Evolutionary conservation across 2,113 vertebrate genomes (phyloP).

Genomic region (Cyprinodon variegatus): DNA sequence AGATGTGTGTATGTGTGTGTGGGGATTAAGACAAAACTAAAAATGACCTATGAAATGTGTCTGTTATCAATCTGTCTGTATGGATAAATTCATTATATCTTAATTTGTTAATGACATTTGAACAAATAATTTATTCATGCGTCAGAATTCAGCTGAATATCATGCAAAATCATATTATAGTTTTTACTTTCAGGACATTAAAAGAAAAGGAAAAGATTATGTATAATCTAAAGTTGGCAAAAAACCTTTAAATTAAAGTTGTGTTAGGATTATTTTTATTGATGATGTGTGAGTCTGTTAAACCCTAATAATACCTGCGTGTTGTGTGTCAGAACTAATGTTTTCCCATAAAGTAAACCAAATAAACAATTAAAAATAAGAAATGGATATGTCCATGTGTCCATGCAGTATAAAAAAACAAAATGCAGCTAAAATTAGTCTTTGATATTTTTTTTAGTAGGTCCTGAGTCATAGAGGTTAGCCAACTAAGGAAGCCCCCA

Average conservation of each 20-base stretch:
- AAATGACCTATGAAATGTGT: slow-evolving; percentile 49
- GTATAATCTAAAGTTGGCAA: neutral
- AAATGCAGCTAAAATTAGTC: no score
- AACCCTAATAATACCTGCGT: no score
- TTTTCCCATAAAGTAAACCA: no score
- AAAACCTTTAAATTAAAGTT: neutral
- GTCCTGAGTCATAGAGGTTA: no score
- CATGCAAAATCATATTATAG: neutral
- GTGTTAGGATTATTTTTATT: no score
- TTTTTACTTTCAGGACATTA: neutral
- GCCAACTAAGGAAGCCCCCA: no score
- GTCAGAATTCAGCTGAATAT: neutral
- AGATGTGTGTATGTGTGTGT: slow-evolving; percentile 4
- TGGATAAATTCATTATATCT: neutral
- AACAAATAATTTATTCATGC: neutral
- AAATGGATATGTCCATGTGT: no score
- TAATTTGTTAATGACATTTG: neutral
- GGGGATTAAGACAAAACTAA: slow-evolving; percentile 54
- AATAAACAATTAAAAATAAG: no score
- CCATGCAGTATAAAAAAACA: no score
- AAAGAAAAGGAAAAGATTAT: neutral
- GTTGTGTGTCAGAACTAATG: no score
- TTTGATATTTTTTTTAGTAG: no score
- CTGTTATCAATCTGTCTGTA: slow-evolving; percentile 43
- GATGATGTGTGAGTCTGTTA: no score